Evolutionary conservation across 2,888 invertebrate genomes (phyloP), one percentile per base, ranked within the genome.

Genomic region (Plagiodera versicolora): DNA sequence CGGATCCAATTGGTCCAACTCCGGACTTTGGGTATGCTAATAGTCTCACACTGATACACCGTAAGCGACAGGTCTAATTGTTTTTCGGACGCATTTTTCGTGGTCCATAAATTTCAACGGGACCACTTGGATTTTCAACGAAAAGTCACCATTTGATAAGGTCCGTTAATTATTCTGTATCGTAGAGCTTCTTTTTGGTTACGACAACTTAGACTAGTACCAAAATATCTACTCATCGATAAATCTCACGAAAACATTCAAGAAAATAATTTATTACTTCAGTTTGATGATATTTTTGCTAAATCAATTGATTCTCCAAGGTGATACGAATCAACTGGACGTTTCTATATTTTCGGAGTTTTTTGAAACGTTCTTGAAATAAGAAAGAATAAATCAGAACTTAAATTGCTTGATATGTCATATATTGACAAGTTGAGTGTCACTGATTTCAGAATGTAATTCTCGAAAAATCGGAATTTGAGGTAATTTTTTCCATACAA

Each of bases 1-100:
- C 39, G 39, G 39, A 14, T 11, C 11, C 10, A 32, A 32, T 1
- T 39, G 3, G 3, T 14, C n/a, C 14, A 39, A 8, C 39, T 10
- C 14, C 39, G 6, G 39, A 14, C 39, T 14, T 39, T 39, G 66
- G 61, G 64, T 74, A 74, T 74, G 74, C 74, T 73, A 74, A 74
- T 74, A 64, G 65, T 52, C 63, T 65, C 64, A 60, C 67, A 57
- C 66, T 61, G 68, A 70, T 69, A 68, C 69, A 71, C 67, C 61
- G 18, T 35, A 66, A 52, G 61, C 61, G 66, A 71, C 68, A 71
- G 66, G 55, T 70, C 66, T 68, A 70, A 70, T 71, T 69, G 70
- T 69, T 67, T 66, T 63, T 59, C 44, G 51, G 58, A 58, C 60
- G 51, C 57, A 39, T 58, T 54, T 57, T 61, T 57, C 54, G 48